Percentiles rank a stretch among this genome's conserved stretches.
phyloP scores from a whole-genome alignment of 1,140 invertebrate genomes.

The Drepana arcuata region DNA sequence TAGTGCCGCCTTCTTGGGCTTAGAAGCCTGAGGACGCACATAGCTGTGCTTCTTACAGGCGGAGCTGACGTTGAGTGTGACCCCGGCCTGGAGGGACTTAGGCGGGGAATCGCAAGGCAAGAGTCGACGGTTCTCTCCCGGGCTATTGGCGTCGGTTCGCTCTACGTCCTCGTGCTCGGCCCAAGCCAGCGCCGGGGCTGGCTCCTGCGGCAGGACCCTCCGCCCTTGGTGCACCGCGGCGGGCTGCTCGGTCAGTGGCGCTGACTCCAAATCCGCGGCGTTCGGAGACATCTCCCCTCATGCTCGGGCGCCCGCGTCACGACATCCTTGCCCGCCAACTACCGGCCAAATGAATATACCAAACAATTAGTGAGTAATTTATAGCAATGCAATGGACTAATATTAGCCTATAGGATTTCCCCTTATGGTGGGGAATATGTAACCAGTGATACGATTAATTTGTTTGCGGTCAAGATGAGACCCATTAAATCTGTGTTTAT shows the following conservation, averaged over 20 bases:
- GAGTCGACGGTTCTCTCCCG: constrained; percentile 39
- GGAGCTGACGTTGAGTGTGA: constrained; percentile 35
- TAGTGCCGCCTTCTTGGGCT: constrained; percentile 16
- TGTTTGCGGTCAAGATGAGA: too few species aligned
- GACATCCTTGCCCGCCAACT: constrained; percentile 8
- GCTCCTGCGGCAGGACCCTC: constrained; percentile 29
- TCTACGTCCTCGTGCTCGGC: constrained; percentile 32
- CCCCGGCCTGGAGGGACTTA: constrained; percentile 34
- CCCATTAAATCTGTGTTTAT: too few species aligned
- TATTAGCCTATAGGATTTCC: background rate
- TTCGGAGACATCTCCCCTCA: constrained; percentile 55
- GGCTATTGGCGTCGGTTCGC: constrained; percentile 25
- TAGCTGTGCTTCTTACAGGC: constrained; percentile 24
- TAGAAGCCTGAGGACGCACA: constrained; percentile 18
- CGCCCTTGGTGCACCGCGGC: constrained; percentile 28
- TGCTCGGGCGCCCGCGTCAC: constrained; percentile 24
- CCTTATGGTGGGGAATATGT: background rate
- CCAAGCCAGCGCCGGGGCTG: constrained; percentile 34
- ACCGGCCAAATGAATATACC: constrained; percentile 6
- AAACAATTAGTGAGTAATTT: background rate
- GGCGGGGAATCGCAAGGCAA: constrained; percentile 15
- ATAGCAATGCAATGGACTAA: background rate
- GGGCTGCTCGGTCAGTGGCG: constrained; percentile 22
- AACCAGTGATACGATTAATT: background rate
- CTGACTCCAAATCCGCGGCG: constrained; percentile 34